Conservation (phyloP, 2,888 invertebrate genomes). For the Pterobdella sp. region DNA sequence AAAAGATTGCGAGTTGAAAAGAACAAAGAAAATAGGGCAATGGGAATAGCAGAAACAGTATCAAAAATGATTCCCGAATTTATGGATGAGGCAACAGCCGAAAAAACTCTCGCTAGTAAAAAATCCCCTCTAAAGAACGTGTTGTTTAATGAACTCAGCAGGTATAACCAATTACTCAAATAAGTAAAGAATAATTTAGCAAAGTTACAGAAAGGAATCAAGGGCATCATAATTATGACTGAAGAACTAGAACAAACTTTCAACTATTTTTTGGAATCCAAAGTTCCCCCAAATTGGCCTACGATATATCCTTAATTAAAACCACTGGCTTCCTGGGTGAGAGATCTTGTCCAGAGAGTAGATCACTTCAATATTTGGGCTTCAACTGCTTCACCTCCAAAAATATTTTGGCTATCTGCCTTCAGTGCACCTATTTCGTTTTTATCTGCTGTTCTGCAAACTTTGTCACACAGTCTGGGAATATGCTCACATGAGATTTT, state of each 20-base stretch:
- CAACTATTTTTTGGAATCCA: conserved; percentile 4
- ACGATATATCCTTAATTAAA: conserved; percentile 66
- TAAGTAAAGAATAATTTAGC: conserved; percentile 62
- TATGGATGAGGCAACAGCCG: conserved; percentile 70
- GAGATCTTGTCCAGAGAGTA: conserved; percentile 68
- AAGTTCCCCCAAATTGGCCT: neutral
- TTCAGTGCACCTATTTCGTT: conserved; percentile 80
- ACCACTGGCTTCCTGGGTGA: conserved; percentile 75
- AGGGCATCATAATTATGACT: conserved; percentile 41
- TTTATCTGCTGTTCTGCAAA: conserved; percentile 78
- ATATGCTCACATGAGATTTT: conserved; percentile 79
- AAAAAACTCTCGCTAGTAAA: conserved; percentile 65
- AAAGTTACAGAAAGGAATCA: conserved; percentile 70
- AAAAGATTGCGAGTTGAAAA: conserved; percentile 53
- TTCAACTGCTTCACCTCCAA: conserved; percentile 64
- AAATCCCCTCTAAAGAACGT: conserved; percentile 75
- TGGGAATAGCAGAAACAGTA: conserved; percentile 65
- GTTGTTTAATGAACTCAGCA: conserved; percentile 55
- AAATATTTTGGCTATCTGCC: conserved; percentile 78
- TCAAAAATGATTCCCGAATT: conserved; percentile 63
- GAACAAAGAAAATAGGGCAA: conserved; percentile 66
- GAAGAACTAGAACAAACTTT: neutral
- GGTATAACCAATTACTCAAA: conserved; percentile 69
- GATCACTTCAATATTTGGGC: conserved; percentile 72
- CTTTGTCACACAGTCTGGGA: conserved; percentile 50